These are phyloP conservation scores for Encarsia formosa DNA, from an alignment of 2,888 invertebrate species.

Conservation along the genomic window DNA sequence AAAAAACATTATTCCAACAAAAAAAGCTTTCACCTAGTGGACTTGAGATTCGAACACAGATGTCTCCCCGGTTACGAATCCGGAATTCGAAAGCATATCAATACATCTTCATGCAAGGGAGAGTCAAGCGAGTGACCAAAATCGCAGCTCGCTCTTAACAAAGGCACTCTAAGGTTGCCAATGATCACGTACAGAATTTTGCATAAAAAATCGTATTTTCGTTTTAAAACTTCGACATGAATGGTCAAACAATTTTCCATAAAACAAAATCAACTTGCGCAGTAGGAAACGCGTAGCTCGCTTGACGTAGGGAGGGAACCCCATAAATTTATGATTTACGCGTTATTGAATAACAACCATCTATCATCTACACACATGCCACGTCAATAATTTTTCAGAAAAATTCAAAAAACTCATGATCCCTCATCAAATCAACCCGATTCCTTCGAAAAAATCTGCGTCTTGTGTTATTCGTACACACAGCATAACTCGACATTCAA, in stretches of 20 bases:
- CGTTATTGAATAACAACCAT: not conserved
- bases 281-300: conserved; percentile 9
- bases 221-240: not conserved
- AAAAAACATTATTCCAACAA: too few relatives aligned
- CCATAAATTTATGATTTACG: conserved; percentile 9
- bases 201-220: not conserved
- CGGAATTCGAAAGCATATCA: conserved; percentile 15
- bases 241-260: not conserved
- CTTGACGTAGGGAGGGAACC: conserved; percentile 13
- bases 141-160: conserved; percentile 3
- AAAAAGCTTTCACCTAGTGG: too few relatives aligned
- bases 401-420: too few relatives aligned
- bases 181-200: conserved; percentile 3
- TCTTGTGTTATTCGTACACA: too few relatives aligned
- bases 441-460: too few relatives aligned
- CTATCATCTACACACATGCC: too few relatives aligned
- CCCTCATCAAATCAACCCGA: too few relatives aligned
- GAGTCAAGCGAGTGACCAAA: conserved; percentile 11
- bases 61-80: conserved; percentile 16
- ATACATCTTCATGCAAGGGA: too few relatives aligned
- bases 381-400: too few relatives aligned
- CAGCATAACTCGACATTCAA: conserved; percentile 9
- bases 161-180: conserved; percentile 5
- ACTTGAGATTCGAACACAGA: too few relatives aligned
- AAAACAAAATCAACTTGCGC: too few relatives aligned